Conservation (phyloP, 2,888 invertebrate genomes). For the Agonopterix arenella region DNA sequence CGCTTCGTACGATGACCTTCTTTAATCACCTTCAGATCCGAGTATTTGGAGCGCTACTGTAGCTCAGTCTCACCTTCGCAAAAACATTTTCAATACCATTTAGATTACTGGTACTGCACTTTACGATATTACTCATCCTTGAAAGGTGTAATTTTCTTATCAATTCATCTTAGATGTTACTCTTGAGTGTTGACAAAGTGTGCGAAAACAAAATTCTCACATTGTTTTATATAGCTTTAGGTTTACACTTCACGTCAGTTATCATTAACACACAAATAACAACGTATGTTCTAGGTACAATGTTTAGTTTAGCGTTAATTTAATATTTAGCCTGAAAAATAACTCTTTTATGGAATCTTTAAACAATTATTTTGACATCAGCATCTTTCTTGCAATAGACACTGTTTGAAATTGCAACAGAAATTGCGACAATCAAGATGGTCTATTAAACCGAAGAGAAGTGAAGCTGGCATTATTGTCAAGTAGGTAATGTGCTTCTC, state of each 20-base stretch:
- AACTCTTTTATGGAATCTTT: too few relatives aligned
- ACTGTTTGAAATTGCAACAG: conserved; percentile 1
- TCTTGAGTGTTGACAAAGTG: neutral
- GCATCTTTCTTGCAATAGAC: conserved; percentile 1
- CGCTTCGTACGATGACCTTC: conserved; percentile 5
- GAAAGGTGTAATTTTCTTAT: conserved; percentile 4
- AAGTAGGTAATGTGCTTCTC: conserved; percentile 6
- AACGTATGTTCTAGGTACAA: too few relatives aligned
- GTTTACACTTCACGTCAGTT: too few relatives aligned
- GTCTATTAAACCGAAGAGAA: conserved; percentile 5
- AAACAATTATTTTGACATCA: too few relatives aligned
- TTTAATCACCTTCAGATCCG: neutral
- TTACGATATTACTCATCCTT: neutral
- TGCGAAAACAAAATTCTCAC: neutral
- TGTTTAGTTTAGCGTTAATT: too few relatives aligned
- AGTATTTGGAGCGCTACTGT: too few relatives aligned
- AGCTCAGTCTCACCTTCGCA: too few relatives aligned
- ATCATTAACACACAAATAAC: too few relatives aligned
- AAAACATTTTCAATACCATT: too few relatives aligned
- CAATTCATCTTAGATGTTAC: neutral
- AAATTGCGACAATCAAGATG: conserved; percentile 10
- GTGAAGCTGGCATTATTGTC: neutral
- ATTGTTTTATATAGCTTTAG: neutral
- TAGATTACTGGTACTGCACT: neutral
- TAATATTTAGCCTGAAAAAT: too few relatives aligned